These are phyloP conservation scores for Rhyzopertha dominica DNA, from an alignment of 1,140 invertebrate species.

Conservation along the genomic window DNA sequence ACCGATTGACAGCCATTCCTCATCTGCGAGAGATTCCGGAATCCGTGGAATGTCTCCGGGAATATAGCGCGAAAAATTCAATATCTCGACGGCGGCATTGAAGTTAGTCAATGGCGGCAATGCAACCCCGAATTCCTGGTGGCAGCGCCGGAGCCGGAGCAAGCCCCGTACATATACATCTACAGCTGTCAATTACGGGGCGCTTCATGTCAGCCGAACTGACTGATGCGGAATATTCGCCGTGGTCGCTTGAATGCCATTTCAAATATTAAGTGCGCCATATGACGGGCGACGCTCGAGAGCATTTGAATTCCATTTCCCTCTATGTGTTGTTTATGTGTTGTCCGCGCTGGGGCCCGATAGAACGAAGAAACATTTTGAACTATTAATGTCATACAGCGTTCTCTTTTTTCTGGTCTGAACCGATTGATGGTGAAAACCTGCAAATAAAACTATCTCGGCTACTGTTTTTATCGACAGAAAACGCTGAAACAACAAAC, in stretches of 20 bases:
- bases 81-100: constrained; percentile 19
- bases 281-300: too few relatives aligned
- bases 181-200: constrained; percentile 34
- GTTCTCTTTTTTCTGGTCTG: too few relatives aligned
- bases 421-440: too few relatives aligned
- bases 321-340: too few relatives aligned
- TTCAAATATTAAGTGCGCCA: constrained; percentile 19
- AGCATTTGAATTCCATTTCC: too few relatives aligned
- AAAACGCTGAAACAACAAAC: too few relatives aligned
- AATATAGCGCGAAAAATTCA: constrained; percentile 20
- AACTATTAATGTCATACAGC: too few relatives aligned
- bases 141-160: constrained; percentile 7
- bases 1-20: constrained; percentile 18
- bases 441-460: too few relatives aligned
- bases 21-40: constrained; percentile 15
- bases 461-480: too few relatives aligned
- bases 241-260: constrained; percentile 34
- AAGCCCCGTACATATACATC: constrained; percentile 19
- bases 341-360: too few relatives aligned
- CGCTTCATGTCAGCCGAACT: constrained; percentile 29
- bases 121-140: constrained; percentile 19
- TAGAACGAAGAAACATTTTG: too few relatives aligned
- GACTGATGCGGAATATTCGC: constrained; percentile 34
- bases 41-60: constrained; percentile 12
- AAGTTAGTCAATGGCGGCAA: constrained; percentile 32